Evolutionary conservation across 2,113 vertebrate genomes (phyloP), one percentile per base, ranked within the genome.

Genomic region (Xiphophorus maculatus): DNA sequence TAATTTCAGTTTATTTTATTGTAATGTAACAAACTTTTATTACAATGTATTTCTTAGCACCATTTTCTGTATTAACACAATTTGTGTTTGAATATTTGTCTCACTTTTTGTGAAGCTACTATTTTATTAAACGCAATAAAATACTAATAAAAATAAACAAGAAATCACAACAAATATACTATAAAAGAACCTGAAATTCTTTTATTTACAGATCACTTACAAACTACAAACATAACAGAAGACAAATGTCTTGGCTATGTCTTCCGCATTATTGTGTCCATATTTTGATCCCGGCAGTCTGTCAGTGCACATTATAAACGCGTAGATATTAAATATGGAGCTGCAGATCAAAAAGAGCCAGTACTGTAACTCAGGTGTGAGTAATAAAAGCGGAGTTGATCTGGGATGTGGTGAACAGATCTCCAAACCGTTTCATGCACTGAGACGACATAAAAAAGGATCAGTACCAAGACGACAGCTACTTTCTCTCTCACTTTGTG

Each of bases 241-340:
- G 22, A 54, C 13, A 27, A 12, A 28, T 64, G 27, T 19, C 7
- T 25, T 22, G 17, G 27, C 27, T 30, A 72, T 28, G 5, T 81
- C 14, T 32, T 11, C 3, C 15, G 35, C 22, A 54, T 79, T 51
- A 27, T 63, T 63, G 69, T 35, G 17, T 61, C 42, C 2, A 14
- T 72, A 51, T 69, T n/a, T 69, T 51, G 40, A 69, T 71, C 25
- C 37, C 51, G 28, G 27, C 65, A 79, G 14, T 17, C 76, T 66
- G 28, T 0, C 19, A 61, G 28, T 12, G 75, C 54, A 42, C 13
- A 42, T 12, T 58, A 4, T 48, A 42, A 66, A 14, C 42, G 11
- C 54, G 15, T 8, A 4, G 12, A 79, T 44, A 51, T 22, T 62
- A 67, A 76, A 69, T 40, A 33, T 35, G 22, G 3, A 69, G 63